phyloP scores from a whole-genome alignment of 2,888 invertebrate species.

The Lasioglossum leucozonium region DNA sequence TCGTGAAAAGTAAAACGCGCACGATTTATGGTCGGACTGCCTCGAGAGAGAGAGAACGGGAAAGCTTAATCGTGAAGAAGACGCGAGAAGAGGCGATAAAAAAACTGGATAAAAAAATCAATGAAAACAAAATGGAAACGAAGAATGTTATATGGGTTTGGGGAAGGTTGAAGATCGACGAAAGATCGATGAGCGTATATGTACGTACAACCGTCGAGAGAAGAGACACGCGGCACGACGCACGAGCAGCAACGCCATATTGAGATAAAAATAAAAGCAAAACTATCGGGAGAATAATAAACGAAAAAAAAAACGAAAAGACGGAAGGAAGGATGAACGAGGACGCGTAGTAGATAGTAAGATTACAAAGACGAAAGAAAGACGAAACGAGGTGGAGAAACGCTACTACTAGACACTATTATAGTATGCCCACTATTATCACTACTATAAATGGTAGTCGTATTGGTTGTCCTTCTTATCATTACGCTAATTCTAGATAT shows the following conservation, averaged over 20 bases:
- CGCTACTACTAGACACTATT: slow-evolving; percentile 81
- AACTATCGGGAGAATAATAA: slow-evolving; percentile 72
- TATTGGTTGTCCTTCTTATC: slow-evolving; percentile 81
- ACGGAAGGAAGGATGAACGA: slow-evolving; percentile 45
- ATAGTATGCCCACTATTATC: slow-evolving; percentile 82
- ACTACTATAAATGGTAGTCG: slow-evolving; percentile 79
- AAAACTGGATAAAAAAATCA: slow-evolving; percentile 22
- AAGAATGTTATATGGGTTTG: slow-evolving; percentile 3
- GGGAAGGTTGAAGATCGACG: slow-evolving; percentile 6
- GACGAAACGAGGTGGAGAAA: slow-evolving; percentile 65
- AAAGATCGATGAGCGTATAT: slow-evolving; percentile 26
- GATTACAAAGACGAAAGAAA: slow-evolving; percentile 57
- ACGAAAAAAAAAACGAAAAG: slow-evolving; percentile 42
- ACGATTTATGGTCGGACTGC: slow-evolving; percentile 69
- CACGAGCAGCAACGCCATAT: slow-evolving; percentile 80
- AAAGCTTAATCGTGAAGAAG: slow-evolving; percentile 49
- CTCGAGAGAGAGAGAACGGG: slow-evolving; percentile 69
- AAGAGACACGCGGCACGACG: slow-evolving; percentile 70
- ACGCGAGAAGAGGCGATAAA: slow-evolving; percentile 26
- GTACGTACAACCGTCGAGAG: slow-evolving; percentile 53
- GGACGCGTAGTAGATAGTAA: slow-evolving; percentile 54
- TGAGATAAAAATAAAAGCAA: slow-evolving; percentile 39
- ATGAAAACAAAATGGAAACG: slow-evolving; percentile 13
- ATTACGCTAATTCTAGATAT: slow-evolving; percentile 78
- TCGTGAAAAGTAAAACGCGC: slow-evolving; percentile 64